Evolutionary conservation across 2,113 vertebrate species (phyloP).

Genomic region (Ammospiza nelsoni): DNA sequence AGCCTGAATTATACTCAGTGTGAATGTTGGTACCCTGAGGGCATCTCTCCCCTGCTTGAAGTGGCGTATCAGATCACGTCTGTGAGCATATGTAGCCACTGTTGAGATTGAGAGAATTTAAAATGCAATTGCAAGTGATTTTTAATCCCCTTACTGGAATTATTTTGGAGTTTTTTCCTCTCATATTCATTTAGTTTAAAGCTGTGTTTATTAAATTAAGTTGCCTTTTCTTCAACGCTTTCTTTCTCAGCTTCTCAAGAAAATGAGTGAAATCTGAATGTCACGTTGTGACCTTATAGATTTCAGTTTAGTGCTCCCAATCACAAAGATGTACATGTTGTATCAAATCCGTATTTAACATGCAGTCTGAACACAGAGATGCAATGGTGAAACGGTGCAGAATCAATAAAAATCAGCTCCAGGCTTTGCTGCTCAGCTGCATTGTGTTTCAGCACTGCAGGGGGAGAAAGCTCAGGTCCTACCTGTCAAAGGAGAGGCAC

Average conservation of each 20-base stretch:
- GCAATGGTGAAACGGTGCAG: neutral
- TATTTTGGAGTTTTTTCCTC: neutral
- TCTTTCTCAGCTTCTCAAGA: neutral
- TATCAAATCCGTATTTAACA: slow-evolving; percentile 3
- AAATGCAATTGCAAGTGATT: neutral
- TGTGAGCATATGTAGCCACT: neutral
- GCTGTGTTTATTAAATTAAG: neutral
- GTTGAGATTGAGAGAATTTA: neutral
- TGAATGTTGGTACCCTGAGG: neutral
- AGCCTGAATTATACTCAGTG: neutral
- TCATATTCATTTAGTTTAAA: slow-evolving; percentile 25
- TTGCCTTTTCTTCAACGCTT: neutral
- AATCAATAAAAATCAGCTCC: slow-evolving; percentile 4
- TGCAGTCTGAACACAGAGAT: neutral
- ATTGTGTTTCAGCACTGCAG: neutral
- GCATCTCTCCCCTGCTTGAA: neutral
- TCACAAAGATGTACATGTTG: neutral
- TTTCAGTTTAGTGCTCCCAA: neutral
- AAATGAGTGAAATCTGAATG: neutral
- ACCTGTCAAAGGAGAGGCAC: neutral
- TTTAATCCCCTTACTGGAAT: neutral
- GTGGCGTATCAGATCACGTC: neutral
- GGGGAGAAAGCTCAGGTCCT: neutral
- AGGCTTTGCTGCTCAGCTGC: neutral
- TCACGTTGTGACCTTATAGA: neutral